Base-by-base conservation (phyloP, 2,113 vertebrate genomes). In the Aspidoscelis tigris region DNA sequence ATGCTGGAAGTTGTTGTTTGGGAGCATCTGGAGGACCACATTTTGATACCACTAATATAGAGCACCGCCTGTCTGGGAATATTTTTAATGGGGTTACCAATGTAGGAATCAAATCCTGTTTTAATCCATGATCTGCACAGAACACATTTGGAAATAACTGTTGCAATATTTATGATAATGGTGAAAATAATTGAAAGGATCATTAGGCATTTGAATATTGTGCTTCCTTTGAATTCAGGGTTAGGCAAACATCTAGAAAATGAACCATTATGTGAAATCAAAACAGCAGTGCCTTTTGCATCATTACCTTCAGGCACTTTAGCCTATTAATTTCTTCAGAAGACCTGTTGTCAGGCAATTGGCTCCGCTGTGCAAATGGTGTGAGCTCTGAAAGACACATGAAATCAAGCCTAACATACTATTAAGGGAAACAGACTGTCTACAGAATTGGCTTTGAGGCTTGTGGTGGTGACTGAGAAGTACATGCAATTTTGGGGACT, bases 331-430 rank as follows among this genome's bases (percentile, higher is more conserved):
- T 80, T 88, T 92, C 83, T 85, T 88, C 18, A 70, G 84, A 88
- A 75, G 91, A 92, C 90, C 71, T 91, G 68, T 82, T 93, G 89
- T 88, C 88, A 94, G 74, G 55, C 87, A 87, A 41, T 90, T 95
- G 92, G 89, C 87, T 91, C 39, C 86, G 58, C 73, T 88, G 93
- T 89, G 94, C 88, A 86, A 92, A 81, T 85, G 83, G 77, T 76
- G 43, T 91, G 75, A 94, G 75, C 87, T 94, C 91, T 76, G 82
- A 84, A 93, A 93, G 84, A 92, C 83, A 87, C 84, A 89, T 92
- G 88, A 94, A 94, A 22, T 93, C 78, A 91, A 93, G 81, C 85
- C 76, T 86, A 90, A 90, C 92, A 81, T 82, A 85, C 71, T 85
- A 89, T 92, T 91, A 91, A 93, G 92, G 81, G 84, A 94, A 94